Evolutionary conservation across 2,797 vertebrate genomes (phyloP).

Genomic region (Rallus crepitans): DNA sequence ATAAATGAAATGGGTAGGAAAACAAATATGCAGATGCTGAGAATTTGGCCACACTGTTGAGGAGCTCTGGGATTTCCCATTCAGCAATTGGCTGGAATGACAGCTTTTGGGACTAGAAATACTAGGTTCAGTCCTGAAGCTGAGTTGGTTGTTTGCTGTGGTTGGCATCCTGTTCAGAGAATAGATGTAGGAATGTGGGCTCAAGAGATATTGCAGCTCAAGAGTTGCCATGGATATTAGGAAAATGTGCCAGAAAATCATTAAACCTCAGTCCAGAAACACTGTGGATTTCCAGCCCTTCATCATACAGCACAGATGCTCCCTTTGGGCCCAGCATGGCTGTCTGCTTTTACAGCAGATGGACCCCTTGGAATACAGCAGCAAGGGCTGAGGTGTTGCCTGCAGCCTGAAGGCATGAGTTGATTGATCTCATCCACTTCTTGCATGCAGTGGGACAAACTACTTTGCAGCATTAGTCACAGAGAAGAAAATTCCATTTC

Average conservation of each 20-base stretch:
- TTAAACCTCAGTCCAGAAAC: slow-evolving; percentile 38
- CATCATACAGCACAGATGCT: slow-evolving; percentile 19
- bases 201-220: slow-evolving; percentile 30
- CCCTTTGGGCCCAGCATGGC: slow-evolving; percentile 12
- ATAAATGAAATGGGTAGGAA: slow-evolving; percentile 62
- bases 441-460: neutral
- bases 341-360: neutral
- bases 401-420: neutral
- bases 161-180: slow-evolving; percentile 37
- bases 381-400: neutral
- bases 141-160: neutral
- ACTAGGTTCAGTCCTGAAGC: slow-evolving; percentile 17
- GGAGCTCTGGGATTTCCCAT: slow-evolving; percentile 50
- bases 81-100: neutral
- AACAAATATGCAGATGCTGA: slow-evolving; percentile 51
- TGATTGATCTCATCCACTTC: neutral
- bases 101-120: slow-evolving; percentile 21
- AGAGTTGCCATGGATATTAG: slow-evolving; percentile 62
- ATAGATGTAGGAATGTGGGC: slow-evolving; percentile 29
- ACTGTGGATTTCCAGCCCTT: slow-evolving; percentile 16
- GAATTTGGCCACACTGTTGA: slow-evolving; percentile 28
- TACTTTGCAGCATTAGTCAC: neutral
- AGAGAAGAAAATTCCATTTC: neutral
- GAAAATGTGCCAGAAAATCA: slow-evolving; percentile 54
- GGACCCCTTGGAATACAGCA: slow-evolving; percentile 10